Evolutionary conservation across 2,888 invertebrate species (phyloP), one percentile per base, ranked within the genome.

Genomic region (Cryptophagus acutangulus): DNA sequence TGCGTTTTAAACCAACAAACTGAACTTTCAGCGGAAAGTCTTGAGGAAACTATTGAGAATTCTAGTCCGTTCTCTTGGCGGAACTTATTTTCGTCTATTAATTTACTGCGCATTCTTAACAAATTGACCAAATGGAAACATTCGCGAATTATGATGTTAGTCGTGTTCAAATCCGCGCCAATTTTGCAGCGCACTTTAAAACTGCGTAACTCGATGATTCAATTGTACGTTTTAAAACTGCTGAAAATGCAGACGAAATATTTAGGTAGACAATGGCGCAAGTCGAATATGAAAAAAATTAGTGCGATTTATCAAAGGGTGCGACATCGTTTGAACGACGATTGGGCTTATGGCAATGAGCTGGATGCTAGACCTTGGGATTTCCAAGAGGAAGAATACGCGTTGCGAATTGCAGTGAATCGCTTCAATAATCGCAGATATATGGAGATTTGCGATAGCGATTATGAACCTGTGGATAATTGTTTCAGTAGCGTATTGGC

Each of bases 201-300:
- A 79, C 91, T 93, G 2, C 79, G 90, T 37, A 92, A 96, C 66
- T 91, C 94, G 3, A 85, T 99, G 79, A 90, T 97, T 81, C 99
- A 99, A 72, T 76, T 99, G 54, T 99, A 99, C 70, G 92, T 96
- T 6, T 74, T 99, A 46, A 99, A 99, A 70, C 74, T 99, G 41
- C 74, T 99, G 9, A 99, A 99, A 74, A 96, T 99, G 94, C 99
- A 99, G 74, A 96, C 97, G 1, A 95, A 97, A 65, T 99, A 97
- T 72, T 78, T 99, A 57, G 99, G 99, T 0, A 76, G 99, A 8
- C 97, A 99, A 65, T 99, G 99, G 99, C 79, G 99, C 34, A 97
- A 97, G 70, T 89, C 92, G 1, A 99, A 99, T 67, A 99, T 99
- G 96, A 97, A 96, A 70, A 95, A 95, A 1, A 93, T 99, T 73